Evolutionary conservation across 2,113 vertebrate species (phyloP).

Genomic region (Platichthys stellatus): DNA sequence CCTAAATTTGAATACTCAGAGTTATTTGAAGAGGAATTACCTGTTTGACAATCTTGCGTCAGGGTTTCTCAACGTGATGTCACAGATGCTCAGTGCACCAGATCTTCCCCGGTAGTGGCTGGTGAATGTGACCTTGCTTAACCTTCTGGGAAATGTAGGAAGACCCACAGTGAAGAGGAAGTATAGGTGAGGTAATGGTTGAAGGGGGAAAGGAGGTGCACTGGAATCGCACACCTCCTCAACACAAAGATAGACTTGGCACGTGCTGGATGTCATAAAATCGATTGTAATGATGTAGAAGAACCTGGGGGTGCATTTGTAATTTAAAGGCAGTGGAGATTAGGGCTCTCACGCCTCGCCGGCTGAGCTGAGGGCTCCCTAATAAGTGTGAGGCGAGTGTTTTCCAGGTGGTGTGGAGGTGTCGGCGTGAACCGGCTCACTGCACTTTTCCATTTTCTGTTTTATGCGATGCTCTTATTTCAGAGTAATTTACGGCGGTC

Average conservation of each 20-base stretch:
- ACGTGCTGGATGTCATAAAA: constrained; percentile 13
- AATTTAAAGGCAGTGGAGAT: constrained; percentile 52
- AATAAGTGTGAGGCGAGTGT: constrained; percentile 34
- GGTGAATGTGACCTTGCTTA: background rate
- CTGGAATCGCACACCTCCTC: background rate
- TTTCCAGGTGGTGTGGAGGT: constrained; percentile 47
- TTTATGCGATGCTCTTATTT: constrained; percentile 43
- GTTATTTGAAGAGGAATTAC: background rate
- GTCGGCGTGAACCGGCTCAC: constrained; percentile 34
- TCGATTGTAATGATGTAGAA: constrained; percentile 9
- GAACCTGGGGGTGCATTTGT: constrained; percentile 20
- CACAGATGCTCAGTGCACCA: background rate
- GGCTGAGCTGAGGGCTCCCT: constrained; percentile 30
- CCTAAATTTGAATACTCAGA: background rate
- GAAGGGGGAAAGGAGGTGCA: background rate
- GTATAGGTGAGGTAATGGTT: background rate
- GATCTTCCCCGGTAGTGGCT: background rate
- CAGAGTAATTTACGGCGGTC: constrained; percentile 36
- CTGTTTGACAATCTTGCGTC: no score
- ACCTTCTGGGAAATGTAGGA: background rate
- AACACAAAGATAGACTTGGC: background rate
- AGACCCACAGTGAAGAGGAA: background rate
- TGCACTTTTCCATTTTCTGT: constrained; percentile 55
- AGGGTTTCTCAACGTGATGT: no score
- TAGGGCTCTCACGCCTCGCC: constrained; percentile 25